A percentile compares a stretch with the other conserved stretches of the same genome.
Evolutionary conservation across 1,140 invertebrate genomes (phyloP).

Genomic region (Alviniconcha marisindica): DNA sequence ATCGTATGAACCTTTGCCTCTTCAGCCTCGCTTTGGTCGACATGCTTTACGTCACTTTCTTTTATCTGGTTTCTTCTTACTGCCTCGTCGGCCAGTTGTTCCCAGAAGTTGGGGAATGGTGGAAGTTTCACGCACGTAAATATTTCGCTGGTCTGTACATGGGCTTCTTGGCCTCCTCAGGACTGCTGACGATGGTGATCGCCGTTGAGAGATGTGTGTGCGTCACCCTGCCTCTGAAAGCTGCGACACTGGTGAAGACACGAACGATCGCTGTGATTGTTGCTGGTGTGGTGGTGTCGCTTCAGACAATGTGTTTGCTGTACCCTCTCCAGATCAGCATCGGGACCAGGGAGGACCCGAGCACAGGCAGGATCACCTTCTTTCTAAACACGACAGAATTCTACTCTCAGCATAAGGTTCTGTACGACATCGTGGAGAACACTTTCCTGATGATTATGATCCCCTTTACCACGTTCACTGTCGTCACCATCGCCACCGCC

Average conservation of each 20-base stretch:
- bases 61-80: neutral
- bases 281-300: neutral
- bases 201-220: constrained; percentile 19
- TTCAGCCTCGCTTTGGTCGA: constrained; percentile 29
- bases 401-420: neutral
- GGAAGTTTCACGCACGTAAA: constrained; percentile 20
- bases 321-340: neutral
- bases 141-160: neutral
- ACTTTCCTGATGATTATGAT: neutral
- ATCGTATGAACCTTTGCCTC: constrained; percentile 29
- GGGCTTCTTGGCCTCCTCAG: constrained; percentile 11
- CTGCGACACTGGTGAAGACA: neutral
- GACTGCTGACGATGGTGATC: constrained; percentile 17
- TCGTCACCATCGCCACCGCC: constrained; percentile 1
- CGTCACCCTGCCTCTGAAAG: constrained; percentile 17
- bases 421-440: neutral
- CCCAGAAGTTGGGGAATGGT: constrained; percentile 8
- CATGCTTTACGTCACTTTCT: constrained; percentile 8
- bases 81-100: neutral
- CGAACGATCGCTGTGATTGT: neutral
- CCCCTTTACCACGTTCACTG: neutral
- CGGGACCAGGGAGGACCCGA: neutral
- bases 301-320: neutral
- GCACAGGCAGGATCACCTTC: neutral
- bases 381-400: neutral